Conservation (phyloP, 2,797 vertebrate genomes). For the Cyprinodon diabolis region DNA sequence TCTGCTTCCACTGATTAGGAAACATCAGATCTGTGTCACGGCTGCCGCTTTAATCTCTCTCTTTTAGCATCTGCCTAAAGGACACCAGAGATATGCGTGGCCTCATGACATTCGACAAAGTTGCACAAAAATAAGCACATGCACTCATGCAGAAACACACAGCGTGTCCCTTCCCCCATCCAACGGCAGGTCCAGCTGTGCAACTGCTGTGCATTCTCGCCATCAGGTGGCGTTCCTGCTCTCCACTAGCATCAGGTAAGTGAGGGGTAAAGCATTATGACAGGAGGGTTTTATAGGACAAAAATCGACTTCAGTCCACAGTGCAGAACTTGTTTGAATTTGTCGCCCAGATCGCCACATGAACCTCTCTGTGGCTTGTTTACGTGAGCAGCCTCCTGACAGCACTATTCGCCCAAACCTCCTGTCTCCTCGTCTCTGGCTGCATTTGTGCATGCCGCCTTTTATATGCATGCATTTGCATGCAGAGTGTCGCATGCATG, state of each 20-base stretch:
- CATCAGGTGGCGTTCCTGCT: conserved; percentile 76
- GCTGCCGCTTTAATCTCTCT: neutral
- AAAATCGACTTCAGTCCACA: conserved; percentile 53
- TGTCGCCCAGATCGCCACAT: conserved; percentile 51
- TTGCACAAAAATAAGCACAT: conserved; percentile 18
- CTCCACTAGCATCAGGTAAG: conserved; percentile 41
- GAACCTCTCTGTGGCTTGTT: conserved; percentile 24
- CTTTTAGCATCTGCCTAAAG: conserved; percentile 10
- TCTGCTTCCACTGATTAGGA: conserved; percentile 3
- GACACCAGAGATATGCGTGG: conserved; percentile 14
- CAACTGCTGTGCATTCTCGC: conserved; percentile 57
- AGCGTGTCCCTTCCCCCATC: conserved; percentile 51
- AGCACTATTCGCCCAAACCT: conserved; percentile 53
- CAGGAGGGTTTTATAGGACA: conserved; percentile 73
- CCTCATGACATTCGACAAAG: conserved; percentile 20
- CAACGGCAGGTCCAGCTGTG: conserved; percentile 61
- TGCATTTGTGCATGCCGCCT: conserved; percentile 43
- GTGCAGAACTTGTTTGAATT: conserved; percentile 62
- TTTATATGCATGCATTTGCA: conserved; percentile 68
- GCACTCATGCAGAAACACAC: conserved; percentile 21
- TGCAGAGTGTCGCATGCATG: conserved; percentile 64
- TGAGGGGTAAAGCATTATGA: conserved; percentile 69
- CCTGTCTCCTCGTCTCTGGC: conserved; percentile 63
- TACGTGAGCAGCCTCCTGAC: conserved; percentile 22
- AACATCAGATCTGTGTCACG: conserved; percentile 32